Base-by-base conservation (phyloP, 2,888 invertebrate genomes). In the Cybosia mesomella region DNA sequence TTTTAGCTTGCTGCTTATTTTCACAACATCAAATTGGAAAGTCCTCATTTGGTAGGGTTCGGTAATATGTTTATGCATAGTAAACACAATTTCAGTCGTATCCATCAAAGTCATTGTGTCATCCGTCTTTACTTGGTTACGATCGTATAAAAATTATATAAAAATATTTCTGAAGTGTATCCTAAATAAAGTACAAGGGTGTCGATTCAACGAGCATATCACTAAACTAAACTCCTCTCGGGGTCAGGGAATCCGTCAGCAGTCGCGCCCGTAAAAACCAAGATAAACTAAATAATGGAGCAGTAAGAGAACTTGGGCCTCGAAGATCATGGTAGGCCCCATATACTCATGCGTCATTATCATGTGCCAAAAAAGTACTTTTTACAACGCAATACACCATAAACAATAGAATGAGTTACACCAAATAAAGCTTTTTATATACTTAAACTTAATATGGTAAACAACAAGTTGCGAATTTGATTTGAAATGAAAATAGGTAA, bases 21-120 rank as follows among this genome's bases (percentile, higher is more conserved):
- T 13, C 13, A 22, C 36, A 10, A 58, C 58, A 7, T 34, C 8
- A 58, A 36, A 58, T 58, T 43, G 4, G 21, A 53, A 43, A 28
- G 43, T 64, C 34, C 22, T 58, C 8, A 21, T 28, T 34, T 62
- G 43, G 21, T 43, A 58, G 43, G 58, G 58, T 71, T 65, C 7
- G 28, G 28, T 22, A 61, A 49, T 32, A 49, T 28, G 58, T 62
- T 64, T 39, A 28, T 60, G 39, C 28, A 55, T 5, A 4, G 54
- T 57, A 58, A 64, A 69, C 69, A 36, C 54, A 62, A 72, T 67
- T 67, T 62, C 13, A 58, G 54, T 62, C 39, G 22, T 67, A 72
- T 72, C 66, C 64, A 72, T 72, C 72, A 72, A 58, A 21, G 72
- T 69, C 62, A 49, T 15, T 60, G 36, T 36, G 57, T 22, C 64